Base-by-base conservation (phyloP, 2,888 invertebrate species). In the Pseudeuparius sepicola region DNA sequence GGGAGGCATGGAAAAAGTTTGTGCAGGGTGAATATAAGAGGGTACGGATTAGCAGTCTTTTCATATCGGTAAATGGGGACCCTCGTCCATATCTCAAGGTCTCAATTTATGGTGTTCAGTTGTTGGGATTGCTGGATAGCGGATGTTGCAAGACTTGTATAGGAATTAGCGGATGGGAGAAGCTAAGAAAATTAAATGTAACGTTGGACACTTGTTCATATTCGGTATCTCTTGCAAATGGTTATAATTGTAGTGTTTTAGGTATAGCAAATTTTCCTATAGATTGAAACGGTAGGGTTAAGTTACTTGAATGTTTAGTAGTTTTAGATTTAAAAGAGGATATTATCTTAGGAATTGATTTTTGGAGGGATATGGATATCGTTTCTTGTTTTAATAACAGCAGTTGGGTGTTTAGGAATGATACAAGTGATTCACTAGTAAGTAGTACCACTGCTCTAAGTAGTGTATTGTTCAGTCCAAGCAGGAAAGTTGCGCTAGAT, bases 321-420 rank as follows among this genome's bases (percentile, higher is more conserved):
- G n/a, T n/a, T n/a, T n/a, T n/a, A n/a, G n/a, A 41, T 20, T 30
- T 39, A 13, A 12, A 18, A 12, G 27, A n/a, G n/a, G 36, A 36
- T 13, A 33, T 39, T 4, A 39, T 41, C 14, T 36, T 39, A 11
- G 38, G 41, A 3, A 34, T 39, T 10, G 32, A 39, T 29, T 41
- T 38, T 30, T 41, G 38, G 38, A 27, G 17, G 12, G 34, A 35
- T 11, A 39, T 41, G 33, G 24, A 38, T n/a, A 34, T 37, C 6
- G 31, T 35, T 26, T 13, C 40, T 6, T 9, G 18, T 11, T 28
- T 20, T 14, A 5, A 14, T 6, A 14, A 28, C 12, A 28, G 15
- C 15, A 14, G 14, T n/a, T 28, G 28, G 28, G 10, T 4, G 13
- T 28, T 28, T 14, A n/a, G 28, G n/a, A 5, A 24, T 24, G 12